Evolutionary conservation across 2,113 vertebrate species (phyloP).

Genomic region (Numenius arquata): DNA sequence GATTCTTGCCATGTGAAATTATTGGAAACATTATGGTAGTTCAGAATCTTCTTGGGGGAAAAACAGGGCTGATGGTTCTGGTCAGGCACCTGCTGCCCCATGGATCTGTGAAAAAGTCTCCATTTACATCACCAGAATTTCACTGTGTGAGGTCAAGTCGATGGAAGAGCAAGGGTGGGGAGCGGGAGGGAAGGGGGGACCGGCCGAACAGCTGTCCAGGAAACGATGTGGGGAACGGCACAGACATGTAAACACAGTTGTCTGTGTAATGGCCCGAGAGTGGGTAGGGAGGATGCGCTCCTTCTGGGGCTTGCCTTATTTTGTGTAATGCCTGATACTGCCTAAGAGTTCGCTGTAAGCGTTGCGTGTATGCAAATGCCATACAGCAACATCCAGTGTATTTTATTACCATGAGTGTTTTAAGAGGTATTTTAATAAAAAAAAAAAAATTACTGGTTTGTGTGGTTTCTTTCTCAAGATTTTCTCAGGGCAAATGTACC

Average conservation of each 20-base stretch:
- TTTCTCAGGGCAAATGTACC: neutral
- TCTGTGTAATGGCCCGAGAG: neutral
- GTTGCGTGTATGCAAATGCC: neutral
- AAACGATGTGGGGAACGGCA: neutral
- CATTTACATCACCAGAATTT: neutral
- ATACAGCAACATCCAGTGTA: neutral
- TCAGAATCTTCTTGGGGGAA: neutral
- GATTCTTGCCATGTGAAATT: neutral
- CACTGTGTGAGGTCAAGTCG: neutral
- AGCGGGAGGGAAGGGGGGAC: neutral
- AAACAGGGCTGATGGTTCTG: neutral
- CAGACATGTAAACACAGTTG: neutral
- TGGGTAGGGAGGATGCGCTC: neutral
- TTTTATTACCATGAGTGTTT: conserved; percentile 1
- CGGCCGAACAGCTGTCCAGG: neutral
- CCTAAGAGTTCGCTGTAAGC: neutral
- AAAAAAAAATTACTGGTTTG: conserved; percentile 44
- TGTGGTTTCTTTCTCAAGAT: conserved; percentile 7
- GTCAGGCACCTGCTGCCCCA: neutral
- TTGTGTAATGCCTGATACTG: conserved; percentile 1
- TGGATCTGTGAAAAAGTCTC: neutral
- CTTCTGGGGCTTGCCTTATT: neutral
- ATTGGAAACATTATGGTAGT: neutral
- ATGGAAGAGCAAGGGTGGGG: neutral
- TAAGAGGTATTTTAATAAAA: conserved; percentile 66